A percentile compares a stretch with the other conserved stretches of the same genome.
phyloP scores from a whole-genome alignment of 2,113 vertebrate species.

The Paedocypris sp. region DNA sequence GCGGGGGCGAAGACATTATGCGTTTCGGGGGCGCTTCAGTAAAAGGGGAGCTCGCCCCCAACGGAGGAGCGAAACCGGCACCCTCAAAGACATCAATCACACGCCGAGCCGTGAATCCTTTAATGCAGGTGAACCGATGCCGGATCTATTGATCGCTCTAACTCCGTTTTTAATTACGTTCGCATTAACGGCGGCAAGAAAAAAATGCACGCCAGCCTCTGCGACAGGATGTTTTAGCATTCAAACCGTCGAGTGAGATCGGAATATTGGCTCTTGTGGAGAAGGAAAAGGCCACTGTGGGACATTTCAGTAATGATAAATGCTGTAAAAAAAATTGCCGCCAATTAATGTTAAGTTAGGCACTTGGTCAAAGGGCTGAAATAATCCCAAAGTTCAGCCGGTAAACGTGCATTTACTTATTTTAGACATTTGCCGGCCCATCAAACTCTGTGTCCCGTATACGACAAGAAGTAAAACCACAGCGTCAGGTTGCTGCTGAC shows the following conservation, averaged over 20 bases:
- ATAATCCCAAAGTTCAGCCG: no score
- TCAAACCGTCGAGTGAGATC: no score
- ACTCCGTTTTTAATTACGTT: slow-evolving; percentile 11
- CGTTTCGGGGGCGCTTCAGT: slow-evolving; percentile 3
- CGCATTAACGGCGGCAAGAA: neutral
- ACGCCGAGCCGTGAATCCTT: slow-evolving; percentile 6
- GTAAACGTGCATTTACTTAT: no score
- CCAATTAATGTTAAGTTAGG: no score
- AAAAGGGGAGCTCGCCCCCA: slow-evolving; percentile 16
- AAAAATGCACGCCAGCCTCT: neutral
- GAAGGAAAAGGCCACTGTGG: no score
- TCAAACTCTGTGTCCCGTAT: neutral
- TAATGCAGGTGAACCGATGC: slow-evolving; percentile 11
- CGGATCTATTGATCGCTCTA: neutral
- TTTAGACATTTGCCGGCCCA: no score
- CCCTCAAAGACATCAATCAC: slow-evolving; percentile 17
- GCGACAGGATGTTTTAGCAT: no score
- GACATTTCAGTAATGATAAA: no score
- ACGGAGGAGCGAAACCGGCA: slow-evolving; percentile 11
- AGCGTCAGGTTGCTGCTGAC: neutral
- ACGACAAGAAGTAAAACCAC: neutral
- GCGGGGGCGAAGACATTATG: slow-evolving; percentile 22
- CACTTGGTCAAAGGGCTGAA: no score
- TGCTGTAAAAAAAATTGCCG: no score
- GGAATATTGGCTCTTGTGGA: no score